phyloP scores from a whole-genome alignment of 2,888 invertebrate species.

The Hydraecia micacea region DNA sequence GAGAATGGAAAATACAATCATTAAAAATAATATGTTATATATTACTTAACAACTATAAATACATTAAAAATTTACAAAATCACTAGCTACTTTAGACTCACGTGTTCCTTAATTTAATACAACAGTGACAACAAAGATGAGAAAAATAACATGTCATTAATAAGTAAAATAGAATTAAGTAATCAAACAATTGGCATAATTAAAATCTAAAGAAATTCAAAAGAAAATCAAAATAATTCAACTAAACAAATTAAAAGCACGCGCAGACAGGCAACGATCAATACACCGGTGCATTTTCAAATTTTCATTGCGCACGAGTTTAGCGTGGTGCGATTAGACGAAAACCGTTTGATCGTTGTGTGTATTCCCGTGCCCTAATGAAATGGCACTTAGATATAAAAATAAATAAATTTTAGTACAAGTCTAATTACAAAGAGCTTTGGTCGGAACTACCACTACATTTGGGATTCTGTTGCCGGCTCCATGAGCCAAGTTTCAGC shows the following conservation, averaged over 20 bases:
- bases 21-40: conserved; percentile 52
- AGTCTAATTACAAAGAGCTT: conserved; percentile 82
- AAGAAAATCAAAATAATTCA: conserved; percentile 45
- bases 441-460: conserved; percentile 88
- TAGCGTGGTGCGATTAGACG: neutral
- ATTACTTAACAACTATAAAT: conserved; percentile 57
- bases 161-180: conserved; percentile 36
- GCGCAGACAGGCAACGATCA: conserved; percentile 26
- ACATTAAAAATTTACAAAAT: conserved; percentile 68
- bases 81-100: conserved; percentile 82
- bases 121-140: conserved; percentile 63
- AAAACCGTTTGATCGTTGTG: conserved; percentile 14
- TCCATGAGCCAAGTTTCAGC: conserved; percentile 47
- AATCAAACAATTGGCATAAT: conserved; percentile 44
- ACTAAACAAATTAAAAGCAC: conserved; percentile 58
- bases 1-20: neutral
- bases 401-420: conserved; percentile 72
- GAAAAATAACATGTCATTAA: conserved; percentile 47
- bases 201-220: conserved; percentile 40
- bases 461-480: conserved; percentile 76
- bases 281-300: conserved; percentile 5
- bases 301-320: neutral
- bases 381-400: conserved; percentile 77
- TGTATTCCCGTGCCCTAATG: conserved; percentile 29
- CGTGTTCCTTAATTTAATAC: conserved; percentile 59